Base-by-base conservation (phyloP, 2,113 vertebrate genomes). In the Patagioenas fasciata region DNA sequence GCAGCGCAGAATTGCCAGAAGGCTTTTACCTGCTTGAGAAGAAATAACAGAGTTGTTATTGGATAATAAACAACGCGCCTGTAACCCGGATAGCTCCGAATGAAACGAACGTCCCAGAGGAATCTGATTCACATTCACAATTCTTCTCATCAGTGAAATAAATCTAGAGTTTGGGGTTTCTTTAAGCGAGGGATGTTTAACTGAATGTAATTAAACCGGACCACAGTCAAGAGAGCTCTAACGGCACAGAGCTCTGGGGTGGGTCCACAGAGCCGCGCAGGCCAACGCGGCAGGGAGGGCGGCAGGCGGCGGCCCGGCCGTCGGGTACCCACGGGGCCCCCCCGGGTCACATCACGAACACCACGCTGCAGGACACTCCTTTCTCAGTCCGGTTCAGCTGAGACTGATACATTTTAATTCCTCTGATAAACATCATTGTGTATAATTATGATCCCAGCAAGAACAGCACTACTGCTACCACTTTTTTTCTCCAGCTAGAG, bases 161-260 rank as follows among this genome's bases (percentile, higher is more conserved):
- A 83, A 79, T 53, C 54, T 40, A 57, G 9, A 10, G 42, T 75
- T 75, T 36, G 47, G 36, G 38, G 48, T 21, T 20, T 56, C 75
- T 84, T 80, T 34, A 54, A 93, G 71, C 61, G 57, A 75, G 72
- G 54, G 51, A 19, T 66, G 19, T 80, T 89, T 88, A 93, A 94
- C 75, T 81, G 57, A 91, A 67, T 47, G 44, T 79, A 92, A 95
- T 96, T 95, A 95, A 96, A 91, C 86, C 57, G 81, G 61, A 85
- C 89, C 61, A 53, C 77, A 91, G 61, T 47, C 70, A 75, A 79
- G 73, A 79, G 57, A 79, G 50, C 67, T 95, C 75, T 72, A 88
- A 51, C 9, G 91, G 48, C 28, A 5, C 40, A 13, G 40, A 40
- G 40, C n/a, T n/a, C n/a, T n/a, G n/a, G n/a, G n/a, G n/a, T n/a